Conservation (phyloP, 2,797 vertebrate genomes). For the Parauchenoglanis ngamensis region DNA sequence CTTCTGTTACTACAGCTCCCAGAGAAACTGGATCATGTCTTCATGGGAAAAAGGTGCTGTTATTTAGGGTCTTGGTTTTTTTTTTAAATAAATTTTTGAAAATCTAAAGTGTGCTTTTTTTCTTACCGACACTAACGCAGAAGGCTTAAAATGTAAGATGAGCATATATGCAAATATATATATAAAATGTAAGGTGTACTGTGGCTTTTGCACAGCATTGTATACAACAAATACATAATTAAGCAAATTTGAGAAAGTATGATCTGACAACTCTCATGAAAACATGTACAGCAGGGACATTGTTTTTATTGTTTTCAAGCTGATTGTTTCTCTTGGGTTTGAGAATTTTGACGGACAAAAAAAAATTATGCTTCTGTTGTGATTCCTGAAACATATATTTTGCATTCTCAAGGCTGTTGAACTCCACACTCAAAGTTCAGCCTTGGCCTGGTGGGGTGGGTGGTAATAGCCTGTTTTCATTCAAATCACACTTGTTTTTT, state of each 20-base stretch:
- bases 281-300: not conserved
- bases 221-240: not conserved
- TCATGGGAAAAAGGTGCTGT: not conserved
- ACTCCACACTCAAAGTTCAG: slow-evolving; percentile 24
- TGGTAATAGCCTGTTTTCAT: slow-evolving; percentile 43
- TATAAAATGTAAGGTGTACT: not conserved
- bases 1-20: not conserved
- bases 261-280: not conserved
- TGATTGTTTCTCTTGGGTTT: slow-evolving; percentile 14
- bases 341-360: slow-evolving; percentile 31
- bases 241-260: not conserved
- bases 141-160: not conserved
- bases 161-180: not conserved
- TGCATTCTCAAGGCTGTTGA: slow-evolving; percentile 44
- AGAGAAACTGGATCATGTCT: not conserved
- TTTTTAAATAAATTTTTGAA: not conserved
- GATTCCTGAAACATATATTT: slow-evolving; percentile 38
- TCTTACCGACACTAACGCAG: not conserved
- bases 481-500: slow-evolving; percentile 29
- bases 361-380: slow-evolving; percentile 33
- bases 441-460: slow-evolving; percentile 24
- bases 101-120: not conserved
- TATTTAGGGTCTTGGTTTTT: not conserved
- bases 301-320: slow-evolving; percentile 34
- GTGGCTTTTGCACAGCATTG: not conserved